These are phyloP conservation scores for Solenodon paradoxus DNA, from an alignment of 2,113 vertebrate species.

Conservation along the genomic window DNA sequence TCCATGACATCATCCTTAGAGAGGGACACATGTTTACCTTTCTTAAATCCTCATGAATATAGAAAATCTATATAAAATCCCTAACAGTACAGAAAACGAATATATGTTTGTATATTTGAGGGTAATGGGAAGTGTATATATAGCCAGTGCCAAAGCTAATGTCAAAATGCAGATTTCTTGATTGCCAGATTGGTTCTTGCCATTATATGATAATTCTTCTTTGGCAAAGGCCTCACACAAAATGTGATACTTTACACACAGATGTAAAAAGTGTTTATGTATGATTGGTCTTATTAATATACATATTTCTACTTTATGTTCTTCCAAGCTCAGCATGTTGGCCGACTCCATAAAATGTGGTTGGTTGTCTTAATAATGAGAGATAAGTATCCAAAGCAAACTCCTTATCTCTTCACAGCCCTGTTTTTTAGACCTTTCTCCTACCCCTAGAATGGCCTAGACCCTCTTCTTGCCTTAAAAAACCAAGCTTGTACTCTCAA, in stretches of 20 bases:
- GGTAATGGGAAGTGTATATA: too few relatives aligned
- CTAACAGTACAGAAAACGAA: too few relatives aligned
- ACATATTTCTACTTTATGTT: not conserved
- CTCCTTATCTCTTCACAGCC: constrained; percentile 60
- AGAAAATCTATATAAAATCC: too few relatives aligned
- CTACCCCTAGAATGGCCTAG: not conserved
- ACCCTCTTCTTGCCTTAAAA: constrained; percentile 49
- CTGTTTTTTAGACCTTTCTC: constrained; percentile 66
- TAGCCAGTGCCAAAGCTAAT: not conserved
- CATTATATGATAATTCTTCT: not conserved
- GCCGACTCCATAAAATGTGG: constrained; percentile 68
- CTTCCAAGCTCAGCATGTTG: constrained; percentile 65
- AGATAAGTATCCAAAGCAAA: constrained; percentile 67
- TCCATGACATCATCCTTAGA: too few relatives aligned
- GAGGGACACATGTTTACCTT: too few relatives aligned
- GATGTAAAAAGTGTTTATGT: not conserved
- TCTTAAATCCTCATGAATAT: too few relatives aligned
- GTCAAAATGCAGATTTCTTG: not conserved
- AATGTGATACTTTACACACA: not conserved
- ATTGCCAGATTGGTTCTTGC: too few relatives aligned
- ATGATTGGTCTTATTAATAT: not conserved
- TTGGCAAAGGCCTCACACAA: not conserved
- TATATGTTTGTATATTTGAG: too few relatives aligned
- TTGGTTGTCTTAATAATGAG: constrained; percentile 51
- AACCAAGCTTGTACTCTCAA: constrained; percentile 46